Base-by-base conservation (phyloP, 2,113 vertebrate species). In the Mungos mungo region DNA sequence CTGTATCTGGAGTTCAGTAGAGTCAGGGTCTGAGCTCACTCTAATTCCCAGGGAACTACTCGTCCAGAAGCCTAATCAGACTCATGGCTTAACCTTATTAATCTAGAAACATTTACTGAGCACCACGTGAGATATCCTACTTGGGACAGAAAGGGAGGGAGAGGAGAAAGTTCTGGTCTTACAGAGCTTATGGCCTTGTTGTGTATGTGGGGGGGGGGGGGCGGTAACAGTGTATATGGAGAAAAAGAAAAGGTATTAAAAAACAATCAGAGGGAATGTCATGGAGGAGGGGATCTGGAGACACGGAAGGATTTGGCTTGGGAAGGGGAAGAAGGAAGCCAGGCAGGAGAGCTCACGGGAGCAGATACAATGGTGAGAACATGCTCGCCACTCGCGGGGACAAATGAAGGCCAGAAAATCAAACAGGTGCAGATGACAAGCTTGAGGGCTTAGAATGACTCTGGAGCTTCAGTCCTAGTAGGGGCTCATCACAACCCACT, bases 41-140 rank as follows among this genome's bases (percentile, higher is more conserved):
- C 5, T 16, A 91, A 72, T 91, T 18, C 31, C 15, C 21, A 92
- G 35, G 45, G 52, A 96, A 47, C 47, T 77, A 82, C 1, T 83
- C 2, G 47, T 25, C 11, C 38, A 80, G 81, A 90, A 68, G 68
- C 41, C n/a, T 84, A 74, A 29, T 91, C 27, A 38, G 92, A 93
- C 3, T n/a, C 60, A 90, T n/a, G 31, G 66, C 9, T 81, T 87
- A 86, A 90, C 16, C 88, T 72, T 19, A 81, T 92, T 80, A 38
- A 77, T 86, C 68, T 79, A 94, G 90, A 82, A 71, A 87, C 14
- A 63, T 63, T 80, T 66, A 54, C n/a, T 57, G 83, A 97, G 45
- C 27, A 82, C 50, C 21, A 33, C 3, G 35, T 77, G 57, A 15
- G 41, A 33, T 19, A 72, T 74, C 38, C 72, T 74, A 60, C 16